Percentiles rank a stretch among this genome's conserved stretches.
phyloP scores from a whole-genome alignment of 2,113 vertebrate genomes.

The Ranitomeya variabilis region DNA sequence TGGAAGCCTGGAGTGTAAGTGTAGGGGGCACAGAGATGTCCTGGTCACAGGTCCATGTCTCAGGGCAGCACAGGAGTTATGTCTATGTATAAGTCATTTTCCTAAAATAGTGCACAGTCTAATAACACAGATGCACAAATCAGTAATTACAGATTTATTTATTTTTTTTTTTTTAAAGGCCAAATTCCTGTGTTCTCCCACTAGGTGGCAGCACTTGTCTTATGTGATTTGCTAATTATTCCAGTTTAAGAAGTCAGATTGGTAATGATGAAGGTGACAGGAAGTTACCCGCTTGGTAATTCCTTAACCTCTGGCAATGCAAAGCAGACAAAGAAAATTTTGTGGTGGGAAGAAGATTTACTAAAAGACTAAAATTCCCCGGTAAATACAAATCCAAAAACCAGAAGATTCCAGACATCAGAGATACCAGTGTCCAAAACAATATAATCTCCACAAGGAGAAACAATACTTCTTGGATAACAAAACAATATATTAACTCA shows the following conservation, averaged over 20 bases:
- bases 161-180: too few relatives aligned
- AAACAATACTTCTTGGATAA: too few relatives aligned
- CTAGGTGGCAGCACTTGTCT: slow-evolving; percentile 9
- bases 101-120: background rate
- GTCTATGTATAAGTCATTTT: background rate
- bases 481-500: too few relatives aligned
- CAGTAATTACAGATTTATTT: too few relatives aligned
- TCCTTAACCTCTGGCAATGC: background rate
- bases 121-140: background rate
- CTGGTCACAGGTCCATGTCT: too few relatives aligned
- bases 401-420: background rate
- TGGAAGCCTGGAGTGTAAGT: too few relatives aligned
- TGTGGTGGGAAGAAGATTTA: background rate
- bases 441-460: too few relatives aligned
- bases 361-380: background rate
- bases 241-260: background rate
- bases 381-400: background rate
- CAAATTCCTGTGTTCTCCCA: background rate
- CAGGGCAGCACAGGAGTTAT: too few relatives aligned
- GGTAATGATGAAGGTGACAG: background rate
- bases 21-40: too few relatives aligned
- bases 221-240: background rate
- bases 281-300: background rate
- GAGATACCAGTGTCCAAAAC: too few relatives aligned
- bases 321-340: background rate